Evolutionary conservation across 2,797 vertebrate genomes (phyloP).

Genomic region (Monodelphis domestica): DNA sequence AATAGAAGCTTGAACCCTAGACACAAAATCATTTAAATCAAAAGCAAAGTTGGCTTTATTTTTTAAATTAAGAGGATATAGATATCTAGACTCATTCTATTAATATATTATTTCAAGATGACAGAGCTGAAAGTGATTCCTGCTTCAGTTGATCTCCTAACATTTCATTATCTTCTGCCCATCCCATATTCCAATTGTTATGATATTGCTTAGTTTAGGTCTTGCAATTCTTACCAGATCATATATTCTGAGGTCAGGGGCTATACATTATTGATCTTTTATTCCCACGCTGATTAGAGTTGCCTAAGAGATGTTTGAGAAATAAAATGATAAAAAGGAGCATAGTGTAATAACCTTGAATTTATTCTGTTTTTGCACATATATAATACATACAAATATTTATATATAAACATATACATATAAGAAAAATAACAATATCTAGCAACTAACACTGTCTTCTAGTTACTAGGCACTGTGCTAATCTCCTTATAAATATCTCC

Average conservation of each 20-base stretch:
- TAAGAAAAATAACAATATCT: background rate
- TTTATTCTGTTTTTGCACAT: too few relatives aligned
- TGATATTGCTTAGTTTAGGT: background rate
- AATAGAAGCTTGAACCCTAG: background rate
- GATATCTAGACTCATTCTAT: background rate
- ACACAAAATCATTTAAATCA: background rate
- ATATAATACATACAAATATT: too few relatives aligned
- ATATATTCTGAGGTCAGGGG: background rate
- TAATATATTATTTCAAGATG: background rate
- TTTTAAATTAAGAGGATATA: background rate
- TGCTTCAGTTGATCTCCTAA: background rate
- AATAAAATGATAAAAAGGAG: background rate
- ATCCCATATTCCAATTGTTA: background rate
- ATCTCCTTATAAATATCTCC: background rate
- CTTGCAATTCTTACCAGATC: background rate
- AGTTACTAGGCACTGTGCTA: background rate
- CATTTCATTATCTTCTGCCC: background rate
- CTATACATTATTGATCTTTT: background rate
- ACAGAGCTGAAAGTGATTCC: background rate
- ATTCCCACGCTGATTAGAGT: background rate
- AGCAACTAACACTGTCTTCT: background rate
- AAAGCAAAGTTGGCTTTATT: background rate
- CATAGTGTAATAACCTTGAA: too few relatives aligned
- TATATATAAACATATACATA: too few relatives aligned
- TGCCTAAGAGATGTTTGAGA: background rate